Evolutionary conservation across 2,113 vertebrate species (phyloP), one percentile per base, ranked within the genome.

Genomic region (Myotis davidii): DNA sequence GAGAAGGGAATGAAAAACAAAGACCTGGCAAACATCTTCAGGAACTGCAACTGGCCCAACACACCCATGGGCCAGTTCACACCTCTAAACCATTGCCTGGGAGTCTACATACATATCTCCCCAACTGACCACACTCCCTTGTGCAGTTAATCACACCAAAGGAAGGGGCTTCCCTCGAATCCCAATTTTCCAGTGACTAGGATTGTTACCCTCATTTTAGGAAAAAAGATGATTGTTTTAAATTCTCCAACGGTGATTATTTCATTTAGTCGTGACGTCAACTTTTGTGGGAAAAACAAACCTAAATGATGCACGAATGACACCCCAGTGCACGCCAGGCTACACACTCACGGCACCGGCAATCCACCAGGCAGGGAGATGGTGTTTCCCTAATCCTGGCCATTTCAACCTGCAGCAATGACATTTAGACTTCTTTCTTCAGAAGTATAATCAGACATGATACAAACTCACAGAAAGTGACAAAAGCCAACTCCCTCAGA

Each of bases 351-450:
- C 74, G 92, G 96, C 16, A 59, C 32, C 14, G 52, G 79, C 85
- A 87, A 39, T 29, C 87, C 78, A 83, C 95, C 97, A 90, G 64
- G 14, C 12, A 42, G 77, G 72, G 88, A 85, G 96, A 96, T 67
- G 91, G 91, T 93, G 94, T 97, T 94, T 95, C 79, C 56, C 42
- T 52, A 13, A 17, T 18, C 42, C 42, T 72, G 48, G 78, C 16
- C 81, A 97, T 86, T 97, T 93, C 94, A 91, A 97, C 95, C 94
- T 95, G 92, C 85, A 92, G 86, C 91, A 90, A 85, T 96, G 97
- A 92, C 92, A 97, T 96, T 87, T 73, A 83, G 82, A 88, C 95
- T 97, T 97, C 93, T 96, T 97, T 97, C 83, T 88, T 95, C 87
- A 73, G 96, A 97, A 96, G 95, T 94, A 96, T 84, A 82, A 74